These are phyloP conservation scores for Allobates femoralis DNA, from an alignment of 2,797 vertebrate species.

Conservation along the genomic window DNA sequence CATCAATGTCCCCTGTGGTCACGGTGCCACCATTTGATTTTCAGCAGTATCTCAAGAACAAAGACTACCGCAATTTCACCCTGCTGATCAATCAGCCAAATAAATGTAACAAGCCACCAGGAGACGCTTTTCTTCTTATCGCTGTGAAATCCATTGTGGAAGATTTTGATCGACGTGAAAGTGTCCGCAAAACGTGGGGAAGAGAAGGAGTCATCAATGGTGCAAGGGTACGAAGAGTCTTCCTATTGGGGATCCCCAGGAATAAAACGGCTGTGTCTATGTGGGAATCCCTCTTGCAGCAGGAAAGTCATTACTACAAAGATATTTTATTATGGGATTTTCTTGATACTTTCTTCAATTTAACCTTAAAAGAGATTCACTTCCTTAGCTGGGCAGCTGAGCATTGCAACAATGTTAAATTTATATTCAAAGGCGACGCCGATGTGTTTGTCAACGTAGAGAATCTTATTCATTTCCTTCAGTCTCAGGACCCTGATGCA, in stretches of 20 bases:
- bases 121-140: constrained; percentile 86
- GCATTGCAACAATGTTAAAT: constrained; percentile 84
- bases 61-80: constrained; percentile 89
- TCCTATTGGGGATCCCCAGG: constrained; percentile 88
- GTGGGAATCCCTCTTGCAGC: constrained; percentile 88
- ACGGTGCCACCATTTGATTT: constrained; percentile 88
- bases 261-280: constrained; percentile 76
- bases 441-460: constrained; percentile 95
- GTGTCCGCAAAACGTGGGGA: constrained; percentile 94
- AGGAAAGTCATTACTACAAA: constrained; percentile 84
- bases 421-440: constrained; percentile 93
- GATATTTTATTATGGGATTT: constrained; percentile 97
- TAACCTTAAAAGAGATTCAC: constrained; percentile 96
- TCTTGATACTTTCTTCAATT: constrained; percentile 95
- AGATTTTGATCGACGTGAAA: constrained; percentile 94
- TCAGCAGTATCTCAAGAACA: constrained; percentile 83
- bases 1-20: constrained; percentile 44
- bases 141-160: constrained; percentile 89
- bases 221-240: constrained; percentile 84
- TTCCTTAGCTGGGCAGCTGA: constrained; percentile 91
- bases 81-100: constrained; percentile 90
- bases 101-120: constrained; percentile 78
- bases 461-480: constrained; percentile 91
- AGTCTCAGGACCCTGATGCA: constrained; percentile 69
- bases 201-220: constrained; percentile 81